phyloP scores from a whole-genome alignment of 2,888 invertebrate species.

The Agonopterix alstromeriana region DNA sequence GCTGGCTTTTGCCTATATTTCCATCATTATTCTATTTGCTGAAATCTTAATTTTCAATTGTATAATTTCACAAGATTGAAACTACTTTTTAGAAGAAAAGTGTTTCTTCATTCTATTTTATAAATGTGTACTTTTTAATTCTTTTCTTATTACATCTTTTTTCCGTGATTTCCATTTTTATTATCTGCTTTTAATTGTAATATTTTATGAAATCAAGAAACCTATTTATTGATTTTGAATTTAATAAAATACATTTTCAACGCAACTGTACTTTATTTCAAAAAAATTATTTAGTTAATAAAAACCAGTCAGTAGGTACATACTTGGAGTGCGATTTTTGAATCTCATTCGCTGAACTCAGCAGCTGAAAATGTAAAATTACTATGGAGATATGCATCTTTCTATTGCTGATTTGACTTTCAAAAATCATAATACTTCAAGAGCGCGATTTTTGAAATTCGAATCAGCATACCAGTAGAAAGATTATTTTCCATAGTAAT shows the following conservation, averaged over 20 bases:
- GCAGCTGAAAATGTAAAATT: too few relatives aligned
- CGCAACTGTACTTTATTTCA: neutral
- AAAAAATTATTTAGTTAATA: too few relatives aligned
- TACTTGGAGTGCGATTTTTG: too few relatives aligned
- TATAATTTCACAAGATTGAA: constrained; percentile 17
- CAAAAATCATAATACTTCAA: too few relatives aligned
- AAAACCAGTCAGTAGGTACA: too few relatives aligned
- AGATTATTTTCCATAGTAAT: too few relatives aligned
- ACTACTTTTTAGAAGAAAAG: constrained; percentile 54
- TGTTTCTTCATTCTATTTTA: constrained; percentile 33
- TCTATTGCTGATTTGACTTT: too few relatives aligned
- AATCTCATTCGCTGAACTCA: too few relatives aligned
- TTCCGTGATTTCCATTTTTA: neutral
- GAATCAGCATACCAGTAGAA: too few relatives aligned
- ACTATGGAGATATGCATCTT: too few relatives aligned
- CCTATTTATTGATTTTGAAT: neutral
- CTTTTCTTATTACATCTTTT: constrained; percentile 19
- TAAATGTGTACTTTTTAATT: constrained; percentile 17
- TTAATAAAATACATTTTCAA: constrained; percentile 3
- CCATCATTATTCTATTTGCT: constrained; percentile 2
- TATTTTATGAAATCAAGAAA: neutral
- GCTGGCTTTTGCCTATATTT: constrained; percentile 21
- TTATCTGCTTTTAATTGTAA: neutral
- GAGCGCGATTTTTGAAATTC: too few relatives aligned
- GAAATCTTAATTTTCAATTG: constrained; percentile 1